phyloP scores from a whole-genome alignment of 2,113 vertebrate species.

The Neodon shergylaensis region DNA sequence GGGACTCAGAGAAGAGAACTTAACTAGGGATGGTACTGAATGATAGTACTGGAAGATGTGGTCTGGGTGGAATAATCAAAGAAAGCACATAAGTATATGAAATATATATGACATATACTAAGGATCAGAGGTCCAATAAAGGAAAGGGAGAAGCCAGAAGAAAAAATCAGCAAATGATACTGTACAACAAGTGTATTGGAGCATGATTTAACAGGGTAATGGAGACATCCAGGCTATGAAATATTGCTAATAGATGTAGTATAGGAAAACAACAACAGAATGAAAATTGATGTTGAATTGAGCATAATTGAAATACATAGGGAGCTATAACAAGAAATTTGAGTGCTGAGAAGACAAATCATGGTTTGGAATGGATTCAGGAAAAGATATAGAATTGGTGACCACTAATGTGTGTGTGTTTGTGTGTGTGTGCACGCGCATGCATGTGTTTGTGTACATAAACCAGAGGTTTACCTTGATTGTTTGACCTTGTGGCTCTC shows the following conservation, averaged over 20 bases:
- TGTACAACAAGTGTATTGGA: background rate
- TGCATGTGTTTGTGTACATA: background rate
- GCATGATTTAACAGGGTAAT: background rate
- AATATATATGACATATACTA: background rate
- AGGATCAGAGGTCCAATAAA: background rate
- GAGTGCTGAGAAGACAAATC: background rate
- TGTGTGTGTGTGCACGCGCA: background rate
- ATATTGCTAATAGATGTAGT: background rate
- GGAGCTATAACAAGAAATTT: background rate
- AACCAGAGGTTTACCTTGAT: background rate
- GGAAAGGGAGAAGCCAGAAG: background rate
- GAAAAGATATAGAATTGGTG: background rate
- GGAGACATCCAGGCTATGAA: background rate
- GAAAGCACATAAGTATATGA: rapidly evolving
- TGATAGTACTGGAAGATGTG: background rate
- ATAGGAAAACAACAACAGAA: background rate
- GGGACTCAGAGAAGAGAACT: background rate
- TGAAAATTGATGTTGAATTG: background rate
- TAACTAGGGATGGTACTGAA: no score
- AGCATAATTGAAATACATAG: background rate
- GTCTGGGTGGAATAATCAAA: background rate
- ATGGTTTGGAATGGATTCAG: background rate
- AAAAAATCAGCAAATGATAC: background rate
- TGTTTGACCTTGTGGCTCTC: background rate
- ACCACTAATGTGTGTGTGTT: background rate